Evolutionary conservation across 2,797 vertebrate genomes (phyloP).

Genomic region (Enteromius fasciolatus): DNA sequence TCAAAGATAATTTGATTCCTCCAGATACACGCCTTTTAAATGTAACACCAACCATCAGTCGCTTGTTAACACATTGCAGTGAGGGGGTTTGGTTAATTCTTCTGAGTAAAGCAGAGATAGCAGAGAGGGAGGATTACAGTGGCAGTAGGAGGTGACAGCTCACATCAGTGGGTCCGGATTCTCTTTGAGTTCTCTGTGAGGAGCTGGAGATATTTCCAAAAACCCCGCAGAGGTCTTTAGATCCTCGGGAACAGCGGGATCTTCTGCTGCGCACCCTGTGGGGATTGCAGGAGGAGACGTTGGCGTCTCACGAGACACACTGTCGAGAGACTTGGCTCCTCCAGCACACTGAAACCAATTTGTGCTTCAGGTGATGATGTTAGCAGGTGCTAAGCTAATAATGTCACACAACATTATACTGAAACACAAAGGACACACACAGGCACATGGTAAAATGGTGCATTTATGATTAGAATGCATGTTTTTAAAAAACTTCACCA

Average conservation of each 20-base stretch:
- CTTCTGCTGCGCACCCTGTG: background rate
- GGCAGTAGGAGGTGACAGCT: constrained; percentile 19
- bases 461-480: background rate
- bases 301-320: background rate
- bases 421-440: background rate
- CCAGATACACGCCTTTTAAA: background rate
- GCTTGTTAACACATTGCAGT: constrained; percentile 4
- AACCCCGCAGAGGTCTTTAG: constrained; percentile 15
- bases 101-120: background rate
- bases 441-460: background rate
- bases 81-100: background rate
- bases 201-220: constrained; percentile 14
- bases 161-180: constrained; percentile 9
- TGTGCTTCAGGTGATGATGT: constrained; percentile 26
- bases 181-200: constrained; percentile 18
- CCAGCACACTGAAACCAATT: background rate
- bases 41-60: background rate
- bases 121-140: background rate
- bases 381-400: background rate
- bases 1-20: constrained; percentile 1
- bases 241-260: constrained; percentile 31
- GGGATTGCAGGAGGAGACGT: constrained; percentile 10
- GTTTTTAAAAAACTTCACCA: background rate
- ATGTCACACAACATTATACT: too few relatives aligned
- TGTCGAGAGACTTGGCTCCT: background rate